A percentile compares a stretch with the other conserved stretches of the same genome.
Conservation (phyloP, 2,888 invertebrate species). For the Synanthedon myopaeformis region DNA sequence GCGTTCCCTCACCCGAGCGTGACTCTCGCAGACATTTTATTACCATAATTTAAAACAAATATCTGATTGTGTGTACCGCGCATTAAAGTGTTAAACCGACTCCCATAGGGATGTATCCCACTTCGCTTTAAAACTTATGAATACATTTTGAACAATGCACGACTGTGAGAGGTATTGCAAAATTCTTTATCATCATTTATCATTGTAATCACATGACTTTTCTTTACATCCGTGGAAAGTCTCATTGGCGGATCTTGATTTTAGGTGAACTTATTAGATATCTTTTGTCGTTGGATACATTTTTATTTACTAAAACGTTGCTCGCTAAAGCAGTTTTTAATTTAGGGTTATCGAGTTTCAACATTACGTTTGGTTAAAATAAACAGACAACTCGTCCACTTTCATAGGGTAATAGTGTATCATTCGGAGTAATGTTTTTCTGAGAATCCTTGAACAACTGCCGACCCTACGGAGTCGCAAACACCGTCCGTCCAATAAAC, state of each 20-base stretch:
- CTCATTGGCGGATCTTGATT: no score
- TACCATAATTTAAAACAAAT: constrained; percentile 74
- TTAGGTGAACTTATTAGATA: no score
- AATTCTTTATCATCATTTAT: background rate
- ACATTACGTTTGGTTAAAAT: no score
- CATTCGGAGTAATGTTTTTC: background rate
- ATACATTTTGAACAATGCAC: constrained; percentile 9
- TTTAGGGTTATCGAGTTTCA: no score
- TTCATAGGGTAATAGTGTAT: background rate
- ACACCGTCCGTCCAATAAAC: constrained; percentile 41
- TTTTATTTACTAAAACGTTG: no score
- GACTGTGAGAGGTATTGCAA: background rate
- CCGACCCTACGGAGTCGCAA: background rate
- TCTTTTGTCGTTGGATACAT: no score
- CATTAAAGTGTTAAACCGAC: constrained; percentile 68
- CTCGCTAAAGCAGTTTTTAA: no score
- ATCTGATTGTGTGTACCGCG: constrained; percentile 70
- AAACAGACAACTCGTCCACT: background rate
- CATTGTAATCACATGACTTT: background rate
- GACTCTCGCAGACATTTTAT: constrained; percentile 70
- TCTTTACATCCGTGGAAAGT: no score
- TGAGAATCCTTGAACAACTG: background rate
- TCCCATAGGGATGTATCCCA: constrained; percentile 41
- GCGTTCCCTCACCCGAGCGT: constrained; percentile 57
- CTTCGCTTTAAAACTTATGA: no score